Conservation (phyloP, 2,888 invertebrate genomes). For the Nephrocerus scutellatus region DNA sequence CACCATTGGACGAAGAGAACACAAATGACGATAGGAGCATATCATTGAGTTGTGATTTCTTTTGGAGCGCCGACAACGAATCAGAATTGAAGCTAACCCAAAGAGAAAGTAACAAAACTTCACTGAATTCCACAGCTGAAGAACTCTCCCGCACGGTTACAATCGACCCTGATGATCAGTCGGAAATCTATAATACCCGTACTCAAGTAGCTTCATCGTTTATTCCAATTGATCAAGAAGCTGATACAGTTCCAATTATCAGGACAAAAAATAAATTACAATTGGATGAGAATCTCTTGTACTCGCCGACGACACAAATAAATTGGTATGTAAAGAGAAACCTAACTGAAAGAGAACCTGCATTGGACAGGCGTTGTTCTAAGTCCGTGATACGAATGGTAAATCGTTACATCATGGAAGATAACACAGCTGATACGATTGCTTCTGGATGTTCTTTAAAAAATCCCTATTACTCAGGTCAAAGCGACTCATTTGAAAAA, state of each 20-base stretch:
- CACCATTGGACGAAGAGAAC: constrained; percentile 9
- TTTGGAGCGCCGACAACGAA: too few relatives aligned
- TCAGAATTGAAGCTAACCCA: too few relatives aligned
- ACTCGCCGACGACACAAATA: constrained; percentile 25
- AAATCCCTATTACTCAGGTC: too few relatives aligned
- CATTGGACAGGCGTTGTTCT: constrained; percentile 10
- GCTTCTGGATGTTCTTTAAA: constrained; percentile 11
- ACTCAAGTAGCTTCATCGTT: constrained; percentile 33
- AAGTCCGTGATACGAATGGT: constrained; percentile 31
- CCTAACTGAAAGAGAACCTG: constrained; percentile 6
- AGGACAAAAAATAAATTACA: constrained; percentile 18
- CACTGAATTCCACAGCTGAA: too few relatives aligned
- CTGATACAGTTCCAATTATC: constrained; percentile 21
- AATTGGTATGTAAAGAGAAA: constrained; percentile 19
- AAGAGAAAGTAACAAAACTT: too few relatives aligned
- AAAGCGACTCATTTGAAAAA: constrained; percentile 23
- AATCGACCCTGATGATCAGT: too few relatives aligned
- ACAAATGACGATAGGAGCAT: background rate
- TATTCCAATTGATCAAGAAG: constrained; percentile 38
- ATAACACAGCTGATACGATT: too few relatives aligned
- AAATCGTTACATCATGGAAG: constrained; percentile 40
- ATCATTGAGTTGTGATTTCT: too few relatives aligned
- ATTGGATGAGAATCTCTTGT: constrained; percentile 27
- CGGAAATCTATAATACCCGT: too few relatives aligned
- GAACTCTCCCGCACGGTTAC: too few relatives aligned